Base-by-base conservation (phyloP, 2,113 vertebrate species). In the Triplophysa tibetana region DNA sequence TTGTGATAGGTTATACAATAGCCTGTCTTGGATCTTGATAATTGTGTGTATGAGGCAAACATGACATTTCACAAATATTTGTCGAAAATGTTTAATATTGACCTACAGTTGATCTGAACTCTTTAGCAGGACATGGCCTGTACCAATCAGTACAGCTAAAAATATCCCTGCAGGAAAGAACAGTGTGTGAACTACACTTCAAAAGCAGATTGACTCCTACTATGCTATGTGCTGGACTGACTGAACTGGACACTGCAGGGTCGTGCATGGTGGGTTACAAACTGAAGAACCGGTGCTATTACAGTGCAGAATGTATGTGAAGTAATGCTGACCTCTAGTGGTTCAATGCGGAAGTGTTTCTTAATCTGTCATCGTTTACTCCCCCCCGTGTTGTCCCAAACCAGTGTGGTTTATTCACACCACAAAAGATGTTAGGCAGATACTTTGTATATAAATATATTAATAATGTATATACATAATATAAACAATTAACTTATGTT, bases 181-280 rank as follows among this genome's bases (percentile, higher is more conserved):
- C 85, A 2, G 24, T 12, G 0, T 89, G 89, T 79, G 86, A 88
- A 56, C 74, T 23, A 4, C 84, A 81, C 43, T 86, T 87, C 0
- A 78, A 83, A 29, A 78, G 33, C 0, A 48, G 48, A 38, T 83
- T 88, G 74, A 87, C 80, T 2, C 72, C 81, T 41, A 80, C 16
- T n/a, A 86, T 84, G 82, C 68, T 90, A 21, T 92, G 90, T 86
- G 88, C 88, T 38, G 86, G 88, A 60, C 86, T 86, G 17, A 79
- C 88, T 38, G 86, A 88, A 50, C 86, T 85, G 17, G 76, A 83
- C 60, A 79, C 50, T 26, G 87, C 83, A 64, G 84, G 88, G 45
- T 82, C 80, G 0, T 91, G 89, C 82, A 82, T 79, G 63, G 88
- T 90, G 86, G 86, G 11, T 45, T 0, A 11, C 43, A 33, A 23